Base-by-base conservation (phyloP, 1,140 invertebrate genomes). In the Protaetia brevitarsis region DNA sequence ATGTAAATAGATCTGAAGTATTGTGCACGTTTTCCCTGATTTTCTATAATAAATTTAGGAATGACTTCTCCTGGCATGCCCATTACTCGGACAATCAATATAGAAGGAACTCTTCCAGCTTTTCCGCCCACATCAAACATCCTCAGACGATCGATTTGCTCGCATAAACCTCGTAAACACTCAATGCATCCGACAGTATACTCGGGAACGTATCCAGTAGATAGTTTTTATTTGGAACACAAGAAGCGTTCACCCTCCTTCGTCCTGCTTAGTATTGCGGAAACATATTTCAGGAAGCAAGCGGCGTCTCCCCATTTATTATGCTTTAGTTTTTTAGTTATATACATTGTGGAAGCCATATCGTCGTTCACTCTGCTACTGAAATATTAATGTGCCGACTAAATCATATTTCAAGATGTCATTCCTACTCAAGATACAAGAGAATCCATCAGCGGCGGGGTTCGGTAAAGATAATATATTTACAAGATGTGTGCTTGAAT, bases 331-430 rank as follows among this genome's bases (percentile, higher is more conserved):
- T 63, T 59, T 64, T 67, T 28, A 59, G 21, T 58, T 58, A 58
- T 21, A 10, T 28, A 58, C 26, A 59, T 57, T 67, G 61, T 59
- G 61, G 61, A 57, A 61, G 58, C 63, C 56, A 64, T 64, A 68
- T 68, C 66, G 62, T 56, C 57, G 8, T 63, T 61, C 56, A 13
- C 41, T 31, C 5, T 64, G 63, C 66, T 62, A 64, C 63, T 68
- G 66, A 64, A 68, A 68, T 68, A 68, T 68, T 60, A 68, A 68
- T 68, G 62, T 61, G 61, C 56, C 41, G 58, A 57, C 51, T 34
- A 68, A 68, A 68, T 68, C 66, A 68, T 68, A 68, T 68, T 68
- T 68, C 66, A 68, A 64, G 64, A 68, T 41, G 66, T 68, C 66
- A 64, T 68, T 64, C 29, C 51, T 68, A 37, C 34, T 23, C 56